Evolutionary conservation across 2,797 vertebrate genomes (phyloP), one percentile per base, ranked within the genome.

Genomic region (Triplophysa yarkandensis): DNA sequence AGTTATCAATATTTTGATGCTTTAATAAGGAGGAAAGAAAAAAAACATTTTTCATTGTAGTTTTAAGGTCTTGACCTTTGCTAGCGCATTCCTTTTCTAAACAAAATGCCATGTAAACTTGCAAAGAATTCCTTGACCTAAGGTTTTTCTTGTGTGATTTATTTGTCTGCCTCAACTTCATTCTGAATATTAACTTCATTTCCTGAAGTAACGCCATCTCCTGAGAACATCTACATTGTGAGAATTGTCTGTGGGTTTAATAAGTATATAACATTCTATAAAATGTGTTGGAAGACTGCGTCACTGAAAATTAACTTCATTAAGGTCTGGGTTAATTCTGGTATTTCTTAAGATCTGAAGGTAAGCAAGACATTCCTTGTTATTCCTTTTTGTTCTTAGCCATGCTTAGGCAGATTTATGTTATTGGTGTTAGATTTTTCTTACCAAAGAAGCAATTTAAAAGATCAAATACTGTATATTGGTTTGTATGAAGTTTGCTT

Each of bases 31-130:
- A 21, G 30, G 17, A 48, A 27, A 14, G 23, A 16, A 41, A 60
- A 21, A 34, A 48, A 3, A 14, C 21, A 34, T 11, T 39, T 39
- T 39, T 36, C 17, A 11, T 72, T 39, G 9, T 39, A 1, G 39
- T 67, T 60, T 52, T 73, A 36, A 73, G 4, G 11, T 60, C 34
- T 43, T 57, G 23, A 3, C 46, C 1, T 44, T 68, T 44, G 34
- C 5, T 60, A 11, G 28, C 39, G 41, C 55, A 71, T 64, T 21
- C 16, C 6, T 41, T 63, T 43, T 62, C 48, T 55, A 25, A 43
- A 28, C 1, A 54, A 10, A 52, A 32, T 39, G 13, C 5, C 19
- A 27, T 57, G 28, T 36, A 57, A 11, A 69, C 21, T 39, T 68
- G 4, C 39, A 19, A 23, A 32, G n/a, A 43, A 23, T n/a, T 3